phyloP scores from a whole-genome alignment of 1,140 invertebrate genomes.

The Calephelis nemesis region DNA sequence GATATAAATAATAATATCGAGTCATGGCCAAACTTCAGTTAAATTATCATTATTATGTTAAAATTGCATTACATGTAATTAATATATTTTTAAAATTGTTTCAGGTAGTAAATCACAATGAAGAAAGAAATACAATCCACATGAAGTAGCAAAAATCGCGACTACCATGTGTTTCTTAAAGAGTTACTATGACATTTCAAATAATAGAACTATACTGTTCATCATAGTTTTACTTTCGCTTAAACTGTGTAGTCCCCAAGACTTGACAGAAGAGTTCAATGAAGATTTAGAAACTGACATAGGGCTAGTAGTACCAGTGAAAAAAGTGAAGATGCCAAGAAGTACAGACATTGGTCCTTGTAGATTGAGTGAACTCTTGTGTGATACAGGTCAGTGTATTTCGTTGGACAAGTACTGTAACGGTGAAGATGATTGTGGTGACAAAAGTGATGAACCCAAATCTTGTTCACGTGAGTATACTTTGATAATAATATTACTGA shows the following conservation, averaged over 20 bases:
- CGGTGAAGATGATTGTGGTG: conserved; percentile 88
- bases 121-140: not conserved
- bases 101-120: conserved; percentile 27
- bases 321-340: conserved; percentile 49
- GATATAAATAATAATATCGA: no score
- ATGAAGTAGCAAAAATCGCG: not conserved
- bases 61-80: not conserved
- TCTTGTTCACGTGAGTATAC: conserved; percentile 87
- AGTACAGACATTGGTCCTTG: conserved; percentile 74
- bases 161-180: conserved; percentile 62
- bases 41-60: no score
- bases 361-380: conserved; percentile 88
- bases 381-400: conserved; percentile 86
- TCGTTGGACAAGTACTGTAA: conserved; percentile 89
- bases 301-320: conserved; percentile 45
- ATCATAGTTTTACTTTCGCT: conserved; percentile 65
- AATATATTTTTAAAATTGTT: conserved; percentile 23
- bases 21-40: no score
- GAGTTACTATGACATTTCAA: conserved; percentile 50
- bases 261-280: conserved; percentile 65
- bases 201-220: conserved; percentile 65
- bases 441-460: conserved; percentile 88
- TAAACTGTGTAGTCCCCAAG: conserved; percentile 68
- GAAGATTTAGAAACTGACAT: conserved; percentile 59
- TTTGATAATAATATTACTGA: no score